Evolutionary conservation across 2,888 invertebrate genomes (phyloP), one percentile per base, ranked within the genome.

Genomic region (Lacanobia oleracea): DNA sequence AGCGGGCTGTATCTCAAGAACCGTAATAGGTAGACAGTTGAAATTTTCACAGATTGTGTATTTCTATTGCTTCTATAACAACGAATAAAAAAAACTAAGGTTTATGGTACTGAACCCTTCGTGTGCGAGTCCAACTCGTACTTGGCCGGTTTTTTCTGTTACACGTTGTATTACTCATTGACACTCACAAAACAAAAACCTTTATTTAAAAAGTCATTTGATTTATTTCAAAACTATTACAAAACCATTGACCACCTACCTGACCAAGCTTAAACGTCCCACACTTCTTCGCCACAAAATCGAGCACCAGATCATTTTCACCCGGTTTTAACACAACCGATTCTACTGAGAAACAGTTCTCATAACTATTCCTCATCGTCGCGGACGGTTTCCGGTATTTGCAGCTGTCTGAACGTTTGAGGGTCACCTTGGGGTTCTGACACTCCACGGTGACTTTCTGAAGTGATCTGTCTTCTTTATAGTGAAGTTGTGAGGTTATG

Each of bases 391-490:
- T 97, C 53, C 97, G 95, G 81, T 97, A 96, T 89, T 97, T 97
- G 53, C 97, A 97, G 88, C 98, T 98, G 87, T 98, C 98, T 0
- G 97, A 97, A 23, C 98, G 96, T 77, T 97, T 97, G 2, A 98
- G 93, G 0, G 97, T 94, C 1, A 96, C 94, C 90, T 97, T 97
- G 0, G 96, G 96, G 86, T 97, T 97, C 79, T 97, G 97, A 84
- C 98, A 98, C 43, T 97, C 97, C 3, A 98, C 97, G 4, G 97
- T 97, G 0, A 97, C 98, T 82, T 97, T 97, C 64, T 97, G 97
- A 9, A 99, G 93, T 40, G 97, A 97, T 88, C 97, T 98, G 90
- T 99, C 98, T 91, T 98, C 98, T 90, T 98, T 98, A 89, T 97
- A 97, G 88, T 98, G 98, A 50, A 98, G 92, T 89, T 97, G 97